A percentile compares a stretch with the other conserved stretches of the same genome.
Conservation (phyloP, 2,797 vertebrate genomes). For the Falco columbarius region DNA sequence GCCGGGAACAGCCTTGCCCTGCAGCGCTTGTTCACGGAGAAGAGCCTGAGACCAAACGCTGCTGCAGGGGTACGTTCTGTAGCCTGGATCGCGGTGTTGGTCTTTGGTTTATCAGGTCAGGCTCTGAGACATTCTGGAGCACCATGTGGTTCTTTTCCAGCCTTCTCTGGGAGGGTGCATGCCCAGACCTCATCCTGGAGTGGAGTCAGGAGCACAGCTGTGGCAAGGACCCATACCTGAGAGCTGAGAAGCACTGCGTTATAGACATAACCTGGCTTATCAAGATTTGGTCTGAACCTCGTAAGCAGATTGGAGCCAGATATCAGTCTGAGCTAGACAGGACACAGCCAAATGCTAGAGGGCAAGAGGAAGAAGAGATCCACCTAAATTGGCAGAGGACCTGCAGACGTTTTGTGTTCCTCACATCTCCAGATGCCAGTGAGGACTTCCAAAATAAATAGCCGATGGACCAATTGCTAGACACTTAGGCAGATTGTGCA, state of each 20-base stretch:
- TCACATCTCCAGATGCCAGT: slow-evolving; percentile 5
- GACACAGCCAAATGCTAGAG: slow-evolving; percentile 49
- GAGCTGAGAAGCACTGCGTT: not conserved
- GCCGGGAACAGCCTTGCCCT: not conserved
- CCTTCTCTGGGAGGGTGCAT: not conserved
- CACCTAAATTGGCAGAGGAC: slow-evolving; percentile 48
- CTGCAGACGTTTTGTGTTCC: slow-evolving; percentile 30
- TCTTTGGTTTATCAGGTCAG: not conserved
- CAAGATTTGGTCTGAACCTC: slow-evolving; percentile 58
- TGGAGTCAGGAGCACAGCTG: not conserved
- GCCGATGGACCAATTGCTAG: slow-evolving; percentile 29
- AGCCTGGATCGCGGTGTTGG: not conserved
- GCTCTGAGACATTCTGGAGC: not conserved
- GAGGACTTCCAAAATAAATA: slow-evolving; percentile 64
- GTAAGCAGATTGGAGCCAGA: slow-evolving; percentile 61
- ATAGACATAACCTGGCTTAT: slow-evolving; percentile 48
- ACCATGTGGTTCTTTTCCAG: fast-evolving
- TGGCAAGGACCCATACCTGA: slow-evolving; percentile 44
- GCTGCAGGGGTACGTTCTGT: fast-evolving
- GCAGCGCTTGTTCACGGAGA: not conserved
- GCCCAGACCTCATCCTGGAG: slow-evolving; percentile 40
- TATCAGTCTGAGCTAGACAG: slow-evolving; percentile 54
- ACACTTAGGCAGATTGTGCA: slow-evolving; percentile 21
- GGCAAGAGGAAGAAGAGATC: slow-evolving; percentile 52
- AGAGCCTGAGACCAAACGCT: not conserved